A percentile compares a stretch with the other conserved stretches of the same genome.
Conservation (phyloP, 2,113 vertebrate species). For the Caranx ignobilis region DNA sequence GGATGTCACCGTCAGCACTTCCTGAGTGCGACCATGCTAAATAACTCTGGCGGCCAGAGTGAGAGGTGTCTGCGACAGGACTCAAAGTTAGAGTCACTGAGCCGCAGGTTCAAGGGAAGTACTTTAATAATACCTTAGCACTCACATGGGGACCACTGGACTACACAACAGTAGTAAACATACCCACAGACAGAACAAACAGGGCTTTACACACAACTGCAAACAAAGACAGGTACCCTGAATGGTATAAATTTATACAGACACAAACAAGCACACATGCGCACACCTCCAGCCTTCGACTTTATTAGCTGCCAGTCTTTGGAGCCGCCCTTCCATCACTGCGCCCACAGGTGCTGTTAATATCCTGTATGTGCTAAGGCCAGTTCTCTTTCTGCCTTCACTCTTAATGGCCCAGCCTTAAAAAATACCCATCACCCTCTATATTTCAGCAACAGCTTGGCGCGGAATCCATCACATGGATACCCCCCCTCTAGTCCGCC, state of each 20-base stretch:
- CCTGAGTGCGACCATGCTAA: slow-evolving; percentile 14
- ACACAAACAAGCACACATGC: slow-evolving; percentile 25
- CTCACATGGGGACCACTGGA: slow-evolving; percentile 38
- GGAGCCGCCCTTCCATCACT: slow-evolving; percentile 72
- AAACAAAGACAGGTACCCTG: slow-evolving; percentile 64
- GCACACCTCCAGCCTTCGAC: slow-evolving; percentile 29
- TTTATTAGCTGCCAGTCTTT: slow-evolving; percentile 81
- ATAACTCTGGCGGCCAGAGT: slow-evolving; percentile 45
- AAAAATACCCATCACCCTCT: slow-evolving; percentile 64
- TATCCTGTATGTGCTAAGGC: slow-evolving; percentile 68
- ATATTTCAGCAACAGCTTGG: slow-evolving; percentile 61
- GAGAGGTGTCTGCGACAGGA: slow-evolving; percentile 37
- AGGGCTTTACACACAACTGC: slow-evolving; percentile 45
- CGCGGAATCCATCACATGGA: slow-evolving; percentile 61
- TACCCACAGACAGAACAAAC: slow-evolving; percentile 49
- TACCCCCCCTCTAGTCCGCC: slow-evolving; percentile 12
- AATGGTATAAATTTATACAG: slow-evolving; percentile 45
- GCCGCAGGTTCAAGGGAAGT: slow-evolving; percentile 52
- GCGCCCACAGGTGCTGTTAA: slow-evolving; percentile 77
- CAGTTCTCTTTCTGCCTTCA: slow-evolving; percentile 61
- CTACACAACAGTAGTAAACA: slow-evolving; percentile 64
- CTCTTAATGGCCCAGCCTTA: slow-evolving; percentile 67
- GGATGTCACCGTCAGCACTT: slow-evolving; percentile 41
- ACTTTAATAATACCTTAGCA: slow-evolving; percentile 72
- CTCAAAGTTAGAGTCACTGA: slow-evolving; percentile 46